Evolutionary conservation across 23 tunicate genomes (phyloP).

Genomic region (Botrylloides violaceus): DNA sequence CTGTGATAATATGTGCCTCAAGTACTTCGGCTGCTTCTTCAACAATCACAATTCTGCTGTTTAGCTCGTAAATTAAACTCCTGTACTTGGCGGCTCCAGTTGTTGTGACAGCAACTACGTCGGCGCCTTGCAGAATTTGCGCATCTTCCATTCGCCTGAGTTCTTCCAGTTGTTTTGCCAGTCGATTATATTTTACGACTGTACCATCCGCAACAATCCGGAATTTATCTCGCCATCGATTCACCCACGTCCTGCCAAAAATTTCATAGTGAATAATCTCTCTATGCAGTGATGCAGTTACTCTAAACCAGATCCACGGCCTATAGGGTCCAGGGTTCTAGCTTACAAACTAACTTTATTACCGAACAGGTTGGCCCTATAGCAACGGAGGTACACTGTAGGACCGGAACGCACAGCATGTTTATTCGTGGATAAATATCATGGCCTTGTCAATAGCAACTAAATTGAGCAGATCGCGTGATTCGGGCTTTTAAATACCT

Average conservation of each 20-base stretch:
- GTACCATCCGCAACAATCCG: constrained; percentile 15
- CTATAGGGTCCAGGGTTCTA: too few relatives aligned
- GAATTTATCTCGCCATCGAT: constrained; percentile 15
- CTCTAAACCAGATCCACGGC: too few relatives aligned
- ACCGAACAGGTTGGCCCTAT: too few relatives aligned
- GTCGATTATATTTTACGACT: constrained; percentile 39
- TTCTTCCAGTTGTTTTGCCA: constrained; percentile 30
- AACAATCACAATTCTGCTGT: constrained; percentile 52
- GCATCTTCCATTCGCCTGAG: constrained; percentile 35
- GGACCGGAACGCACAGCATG: too few relatives aligned
- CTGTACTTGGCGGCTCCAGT: constrained; percentile 89
- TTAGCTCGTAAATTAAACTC: constrained; percentile 37
- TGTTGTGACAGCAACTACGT: constrained; percentile 80
- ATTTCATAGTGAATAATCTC: background rate
- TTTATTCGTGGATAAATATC: too few relatives aligned
- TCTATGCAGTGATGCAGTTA: too few relatives aligned
- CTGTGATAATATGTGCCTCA: constrained; percentile 86
- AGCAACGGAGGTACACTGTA: too few relatives aligned
- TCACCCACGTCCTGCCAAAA: constrained; percentile 53
- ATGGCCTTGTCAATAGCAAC: too few relatives aligned
- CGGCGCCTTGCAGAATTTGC: constrained; percentile 35
- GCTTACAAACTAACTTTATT: background rate
- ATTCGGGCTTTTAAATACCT: too few relatives aligned
- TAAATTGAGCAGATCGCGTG: too few relatives aligned
- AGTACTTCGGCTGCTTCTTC: constrained; percentile 95